These are phyloP conservation scores for Pipistrellus pipistrellus DNA, from an alignment of 2,797 vertebrate species.

Conservation along the genomic window DNA sequence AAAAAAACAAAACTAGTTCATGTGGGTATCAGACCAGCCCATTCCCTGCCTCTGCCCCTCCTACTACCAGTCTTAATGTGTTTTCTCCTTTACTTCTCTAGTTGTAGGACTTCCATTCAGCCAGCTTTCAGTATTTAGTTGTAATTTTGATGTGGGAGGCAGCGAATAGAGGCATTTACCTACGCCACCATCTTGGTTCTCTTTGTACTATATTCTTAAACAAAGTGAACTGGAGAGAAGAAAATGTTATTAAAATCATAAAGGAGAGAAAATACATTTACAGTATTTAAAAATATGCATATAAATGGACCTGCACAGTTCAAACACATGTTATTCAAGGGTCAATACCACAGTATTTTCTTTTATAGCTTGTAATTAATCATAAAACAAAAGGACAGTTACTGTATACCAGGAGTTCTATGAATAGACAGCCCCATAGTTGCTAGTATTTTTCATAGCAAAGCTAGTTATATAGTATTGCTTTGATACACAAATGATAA, in stretches of 20 bases:
- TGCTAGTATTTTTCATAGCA: constrained; percentile 41
- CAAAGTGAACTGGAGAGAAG: background rate
- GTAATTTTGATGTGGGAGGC: too few species aligned
- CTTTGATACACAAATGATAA: constrained; percentile 46
- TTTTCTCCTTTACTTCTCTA: too few species aligned
- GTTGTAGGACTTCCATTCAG: too few species aligned
- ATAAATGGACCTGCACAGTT: background rate
- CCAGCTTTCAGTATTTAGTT: too few species aligned
- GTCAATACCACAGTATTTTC: constrained; percentile 9
- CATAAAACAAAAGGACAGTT: background rate
- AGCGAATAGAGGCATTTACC: too few species aligned
- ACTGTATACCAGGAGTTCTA: background rate
- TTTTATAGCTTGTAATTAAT: background rate
- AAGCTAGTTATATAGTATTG: background rate
- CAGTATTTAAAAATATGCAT: background rate
- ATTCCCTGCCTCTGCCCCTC: too few species aligned
- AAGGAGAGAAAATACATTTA: background rate
- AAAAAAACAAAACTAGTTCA: too few species aligned
- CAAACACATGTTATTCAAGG: background rate
- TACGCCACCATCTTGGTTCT: too few species aligned
- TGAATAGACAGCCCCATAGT: background rate
- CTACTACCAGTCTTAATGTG: too few species aligned
- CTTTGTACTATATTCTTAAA: background rate
- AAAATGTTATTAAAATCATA: background rate
- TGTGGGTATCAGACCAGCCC: too few species aligned